Evolutionary conservation across 2,888 invertebrate genomes (phyloP), one percentile per base, ranked within the genome.

Genomic region (Polydesmus complanatus): DNA sequence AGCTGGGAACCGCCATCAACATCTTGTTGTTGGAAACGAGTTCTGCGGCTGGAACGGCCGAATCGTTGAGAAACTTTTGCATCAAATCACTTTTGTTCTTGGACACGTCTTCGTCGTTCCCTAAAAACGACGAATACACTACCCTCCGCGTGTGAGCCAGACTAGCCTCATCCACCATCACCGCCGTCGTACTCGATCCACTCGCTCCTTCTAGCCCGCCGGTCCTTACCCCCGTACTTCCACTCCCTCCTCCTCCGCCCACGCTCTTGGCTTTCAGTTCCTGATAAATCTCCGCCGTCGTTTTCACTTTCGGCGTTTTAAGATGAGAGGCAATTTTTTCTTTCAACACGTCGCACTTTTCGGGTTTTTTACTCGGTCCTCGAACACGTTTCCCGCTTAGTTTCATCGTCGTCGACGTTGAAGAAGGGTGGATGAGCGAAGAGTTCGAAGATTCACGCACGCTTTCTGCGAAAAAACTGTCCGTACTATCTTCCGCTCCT

Each of bases 221-320:
- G 23, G 57, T 8, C 21, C n/a, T 22, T 18, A 25, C 49, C 21
- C 37, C 47, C 22, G 47, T 48, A 21, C 52, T 19, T 37, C 47
- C 21, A 19, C 56, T 48, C 23, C 27, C 58, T n/a, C 14, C 54
- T 59, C 50, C 54, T 23, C 52, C 57, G 66, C 62, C 26, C 62
- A 62, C 50, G 64, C 68, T 79, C 73, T 71, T 79, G 71, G 72
- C 80, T 77, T 66, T 80, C 48, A 89, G 78, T 73, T 86, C 84
- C 59, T 85, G 86, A 63, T 90, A 77, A 60, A 91, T 75, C 73
- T 91, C 88, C 70, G 86, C 83, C 0, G 90, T 91, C 26, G 85
- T 86, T 74, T 85, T 85, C 54, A 85, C 75, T 68, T 75, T 74
- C 22, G 81, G 80, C 69, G 80, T 79, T 53, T 81, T 73, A 26